Evolutionary conservation across 2,113 vertebrate genomes (phyloP).

Genomic region (Ictalurus punctatus): DNA sequence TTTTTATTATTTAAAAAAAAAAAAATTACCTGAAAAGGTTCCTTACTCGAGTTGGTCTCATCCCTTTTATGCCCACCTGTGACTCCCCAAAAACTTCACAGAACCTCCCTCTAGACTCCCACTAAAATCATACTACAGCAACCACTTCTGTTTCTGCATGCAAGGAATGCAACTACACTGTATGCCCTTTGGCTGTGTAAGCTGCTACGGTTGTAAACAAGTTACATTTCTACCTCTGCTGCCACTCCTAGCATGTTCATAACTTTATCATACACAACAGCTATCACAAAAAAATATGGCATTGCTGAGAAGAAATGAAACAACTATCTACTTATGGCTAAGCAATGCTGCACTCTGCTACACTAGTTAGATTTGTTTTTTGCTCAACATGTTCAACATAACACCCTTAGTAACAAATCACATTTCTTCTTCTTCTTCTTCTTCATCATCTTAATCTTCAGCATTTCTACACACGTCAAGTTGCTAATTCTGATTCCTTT

Average conservation of each 20-base stretch:
- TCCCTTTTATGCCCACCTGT: not conserved
- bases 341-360: not conserved
- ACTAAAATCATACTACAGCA: not conserved
- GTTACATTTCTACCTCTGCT: not conserved
- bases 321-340: not conserved
- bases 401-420: not conserved
- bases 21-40: not conserved
- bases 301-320: not conserved
- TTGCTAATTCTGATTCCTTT: not conserved
- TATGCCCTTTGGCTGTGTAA: not conserved
- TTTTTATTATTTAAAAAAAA: not conserved
- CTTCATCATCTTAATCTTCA: no score
- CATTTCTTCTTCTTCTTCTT: not conserved
- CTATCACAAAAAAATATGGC: not conserved
- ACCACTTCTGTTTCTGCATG: not conserved
- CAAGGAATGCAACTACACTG: not conserved
- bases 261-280: not conserved
- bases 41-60: not conserved
- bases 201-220: not conserved
- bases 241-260: not conserved
- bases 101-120: not conserved
- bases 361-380: not conserved
- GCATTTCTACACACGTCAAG: not conserved
- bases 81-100: not conserved
- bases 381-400: not conserved